Evolutionary conservation across 2,797 vertebrate genomes (phyloP), one percentile per base, ranked within the genome.

Genomic region (Chaunax sp.): DNA sequence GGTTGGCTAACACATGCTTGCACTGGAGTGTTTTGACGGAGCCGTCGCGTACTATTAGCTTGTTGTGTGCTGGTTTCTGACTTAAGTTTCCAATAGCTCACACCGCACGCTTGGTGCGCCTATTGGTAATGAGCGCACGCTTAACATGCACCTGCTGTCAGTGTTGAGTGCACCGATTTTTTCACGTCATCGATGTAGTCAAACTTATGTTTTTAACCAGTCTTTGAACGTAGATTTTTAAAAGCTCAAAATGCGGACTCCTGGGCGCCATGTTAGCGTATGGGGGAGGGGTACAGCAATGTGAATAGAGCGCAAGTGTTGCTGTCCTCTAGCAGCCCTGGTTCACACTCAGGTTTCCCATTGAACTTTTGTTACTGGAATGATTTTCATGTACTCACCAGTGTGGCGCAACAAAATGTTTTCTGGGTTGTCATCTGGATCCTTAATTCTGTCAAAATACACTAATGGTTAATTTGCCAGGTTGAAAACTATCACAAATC

Each of bases 241-340:
- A 82, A 84, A 58, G 71, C 63, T 74, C 64, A 77, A 87, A 86
- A 77, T 79, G 82, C 78, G 68, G 88, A 87, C 87, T 89, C 66
- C 6, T 40, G 76, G 90, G 92, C 91, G 94, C 93, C 93, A 94
- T 94, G 87, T 94, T 94, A 90, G 88, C 72, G 90, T 60, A 72
- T 89, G 89, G 78, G 91, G 92, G 93, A 92, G 93, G 94, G 93
- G 92, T 80, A 3, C 52, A 65, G 69, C 64, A 75, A 80, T 81
- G 84, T 81, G 84, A 78, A 80, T 69, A 55, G 43, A 63, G 75
- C 65, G 35, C 72, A 64, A 80, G 79, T 79, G 82, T 63, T 65
- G 57, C 57, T 60, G 19, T 72, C 66, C 47, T 37, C 50, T 15
- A 35, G 55, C 55, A 57, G 50, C 47, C 46, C 44, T 37, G 43